Evolutionary conservation across 2,113 vertebrate species (phyloP).

Genomic region (Gallinago undulata): DNA sequence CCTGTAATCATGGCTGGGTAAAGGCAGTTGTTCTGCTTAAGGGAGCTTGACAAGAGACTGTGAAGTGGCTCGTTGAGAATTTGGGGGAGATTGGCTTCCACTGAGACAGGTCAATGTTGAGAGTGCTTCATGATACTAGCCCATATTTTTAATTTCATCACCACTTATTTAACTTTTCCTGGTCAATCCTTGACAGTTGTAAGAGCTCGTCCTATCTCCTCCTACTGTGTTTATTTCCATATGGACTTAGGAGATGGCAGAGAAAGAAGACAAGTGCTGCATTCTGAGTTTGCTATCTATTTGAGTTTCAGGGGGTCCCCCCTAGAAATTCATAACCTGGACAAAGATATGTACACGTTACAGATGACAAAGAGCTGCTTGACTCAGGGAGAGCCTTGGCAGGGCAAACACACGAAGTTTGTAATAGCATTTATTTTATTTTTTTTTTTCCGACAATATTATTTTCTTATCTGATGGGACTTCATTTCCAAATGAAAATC

Average conservation of each 20-base stretch:
- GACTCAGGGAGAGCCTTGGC: background rate
- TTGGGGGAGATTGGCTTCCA: background rate
- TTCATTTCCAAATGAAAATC: background rate
- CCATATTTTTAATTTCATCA: background rate
- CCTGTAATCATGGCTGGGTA: background rate
- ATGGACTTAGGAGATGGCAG: background rate
- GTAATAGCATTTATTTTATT: background rate
- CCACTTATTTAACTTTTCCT: background rate
- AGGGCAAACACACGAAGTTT: background rate
- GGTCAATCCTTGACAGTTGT: background rate
- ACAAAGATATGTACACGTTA: background rate
- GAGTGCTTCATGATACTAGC: background rate
- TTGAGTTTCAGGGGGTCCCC: background rate
- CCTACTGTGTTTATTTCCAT: background rate
- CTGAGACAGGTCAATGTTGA: background rate
- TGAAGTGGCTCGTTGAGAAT: background rate
- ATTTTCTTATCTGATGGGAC: background rate
- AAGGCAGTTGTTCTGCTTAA: background rate
- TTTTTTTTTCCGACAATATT: background rate
- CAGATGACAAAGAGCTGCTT: background rate
- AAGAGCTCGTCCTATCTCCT: background rate
- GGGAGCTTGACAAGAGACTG: background rate
- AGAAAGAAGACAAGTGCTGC: background rate
- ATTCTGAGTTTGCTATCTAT: background rate
- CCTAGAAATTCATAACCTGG: background rate